Percentiles rank a stretch among this genome's conserved stretches.
These are phyloP conservation scores for Sander vitreus DNA, from an alignment of 2,113 vertebrate species.

Conservation along the genomic window DNA sequence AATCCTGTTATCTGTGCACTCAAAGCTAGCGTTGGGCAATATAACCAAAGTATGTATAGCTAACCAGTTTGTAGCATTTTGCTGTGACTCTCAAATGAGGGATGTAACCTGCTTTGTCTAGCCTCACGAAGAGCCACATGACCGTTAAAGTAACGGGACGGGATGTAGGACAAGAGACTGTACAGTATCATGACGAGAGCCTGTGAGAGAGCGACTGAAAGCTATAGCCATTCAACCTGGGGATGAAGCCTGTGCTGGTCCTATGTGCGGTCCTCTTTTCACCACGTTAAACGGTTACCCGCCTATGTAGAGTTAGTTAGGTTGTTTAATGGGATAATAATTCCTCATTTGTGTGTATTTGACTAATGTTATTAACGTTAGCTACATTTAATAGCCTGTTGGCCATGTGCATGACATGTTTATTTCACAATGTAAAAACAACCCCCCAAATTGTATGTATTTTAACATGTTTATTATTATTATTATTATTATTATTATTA, in stretches of 20 bases:
- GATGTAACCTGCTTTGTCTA: conserved; percentile 40
- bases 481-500: neutral
- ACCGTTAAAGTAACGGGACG: conserved; percentile 63
- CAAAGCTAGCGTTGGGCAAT: neutral
- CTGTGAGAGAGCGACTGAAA: conserved; percentile 26
- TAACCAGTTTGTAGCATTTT: neutral
- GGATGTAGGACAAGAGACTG: conserved; percentile 68
- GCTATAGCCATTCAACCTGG: conserved; percentile 27
- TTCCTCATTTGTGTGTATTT: neutral
- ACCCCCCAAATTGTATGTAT: neutral
- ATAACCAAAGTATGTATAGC: neutral
- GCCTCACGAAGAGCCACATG: conserved; percentile 40
- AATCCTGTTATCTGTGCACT: conserved; percentile 19
- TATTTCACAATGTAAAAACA: neutral
- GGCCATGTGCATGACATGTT: conserved; percentile 22
- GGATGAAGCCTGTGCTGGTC: conserved; percentile 6
- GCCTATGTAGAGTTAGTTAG: neutral
- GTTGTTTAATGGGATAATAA: neutral
- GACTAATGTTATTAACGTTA: neutral
- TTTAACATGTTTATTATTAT: neutral
- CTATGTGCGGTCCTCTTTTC: neutral
- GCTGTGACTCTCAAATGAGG: neutral
- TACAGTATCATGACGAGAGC: conserved; percentile 31
- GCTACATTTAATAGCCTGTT: neutral
- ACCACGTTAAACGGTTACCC: neutral